phyloP scores from a whole-genome alignment of 2,797 vertebrate species.

The Meriones psammophilus region DNA sequence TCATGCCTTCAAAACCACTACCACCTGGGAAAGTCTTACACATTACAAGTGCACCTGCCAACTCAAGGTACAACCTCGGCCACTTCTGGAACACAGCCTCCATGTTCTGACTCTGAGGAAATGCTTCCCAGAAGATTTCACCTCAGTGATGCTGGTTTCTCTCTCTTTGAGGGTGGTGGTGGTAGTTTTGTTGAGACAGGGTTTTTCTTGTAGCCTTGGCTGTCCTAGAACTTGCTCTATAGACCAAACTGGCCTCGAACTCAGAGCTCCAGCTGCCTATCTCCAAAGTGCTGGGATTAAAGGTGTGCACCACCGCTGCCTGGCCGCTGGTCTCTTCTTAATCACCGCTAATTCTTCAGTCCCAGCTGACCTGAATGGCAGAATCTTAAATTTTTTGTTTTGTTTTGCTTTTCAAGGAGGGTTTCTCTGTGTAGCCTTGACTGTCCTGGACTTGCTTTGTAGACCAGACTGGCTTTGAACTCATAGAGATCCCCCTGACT shows the following conservation, averaged over 20 bases:
- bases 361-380: not conserved
- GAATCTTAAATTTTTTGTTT: not conserved
- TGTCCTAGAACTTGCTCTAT: not conserved
- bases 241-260: not conserved
- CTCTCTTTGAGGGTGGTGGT: too few relatives aligned
- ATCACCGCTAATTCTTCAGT: not conserved
- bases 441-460: too few relatives aligned
- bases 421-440: too few relatives aligned
- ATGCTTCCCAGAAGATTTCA: not conserved
- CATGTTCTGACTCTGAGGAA: not conserved
- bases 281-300: not conserved
- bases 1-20: not conserved
- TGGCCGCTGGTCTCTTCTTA: not conserved
- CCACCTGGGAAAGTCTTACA: not conserved
- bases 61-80: not conserved
- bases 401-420: too few relatives aligned
- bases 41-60: not conserved
- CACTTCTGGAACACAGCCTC: not conserved
- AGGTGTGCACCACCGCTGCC: fast-evolving
- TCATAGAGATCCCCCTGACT: too few relatives aligned
- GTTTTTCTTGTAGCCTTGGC: not conserved
- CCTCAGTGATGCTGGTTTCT: not conserved
- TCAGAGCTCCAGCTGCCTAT: not conserved
- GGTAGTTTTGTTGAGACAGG: not conserved
- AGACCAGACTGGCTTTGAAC: too few relatives aligned